phyloP scores from a whole-genome alignment of 2,113 vertebrate species.

The Phaethon lepturus region DNA sequence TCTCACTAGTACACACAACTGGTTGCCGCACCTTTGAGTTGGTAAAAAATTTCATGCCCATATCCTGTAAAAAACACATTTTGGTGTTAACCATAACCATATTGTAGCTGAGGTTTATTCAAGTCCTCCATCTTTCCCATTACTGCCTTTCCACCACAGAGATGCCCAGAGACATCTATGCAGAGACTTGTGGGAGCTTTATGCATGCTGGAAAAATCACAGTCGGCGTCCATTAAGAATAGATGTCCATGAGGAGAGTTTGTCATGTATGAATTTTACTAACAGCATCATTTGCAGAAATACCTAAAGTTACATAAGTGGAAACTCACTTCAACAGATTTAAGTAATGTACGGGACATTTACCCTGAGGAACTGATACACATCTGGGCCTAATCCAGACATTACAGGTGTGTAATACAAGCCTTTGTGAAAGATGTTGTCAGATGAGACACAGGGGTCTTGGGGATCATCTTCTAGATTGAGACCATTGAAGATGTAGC shows the following conservation, averaged over 20 bases:
- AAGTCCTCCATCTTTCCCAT: neutral
- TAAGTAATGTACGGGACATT: neutral
- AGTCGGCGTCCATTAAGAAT: neutral
- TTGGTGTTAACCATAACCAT: fast-evolving
- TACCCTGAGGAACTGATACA: conserved; percentile 69
- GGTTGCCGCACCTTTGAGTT: conserved; percentile 64
- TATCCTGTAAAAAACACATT: conserved; percentile 44
- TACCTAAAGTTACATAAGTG: neutral
- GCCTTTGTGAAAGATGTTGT: conserved; percentile 72
- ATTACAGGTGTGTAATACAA: conserved; percentile 70
- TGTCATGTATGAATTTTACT: neutral
- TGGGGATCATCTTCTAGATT: conserved; percentile 60
- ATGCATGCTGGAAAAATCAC: neutral
- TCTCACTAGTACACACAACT: conserved; percentile 48
- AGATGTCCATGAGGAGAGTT: neutral
- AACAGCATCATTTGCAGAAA: neutral
- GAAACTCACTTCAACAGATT: neutral
- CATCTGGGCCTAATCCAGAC: conserved; percentile 63
- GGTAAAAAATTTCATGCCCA: conserved; percentile 69
- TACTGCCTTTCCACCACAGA: neutral
- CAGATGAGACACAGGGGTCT: conserved; percentile 61
- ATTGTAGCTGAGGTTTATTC: neutral
- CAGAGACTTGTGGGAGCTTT: neutral
- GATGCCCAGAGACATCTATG: neutral
- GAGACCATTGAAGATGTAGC: conserved; percentile 70